Base-by-base conservation (phyloP, 2,113 vertebrate species). In the Dromas ardeola region DNA sequence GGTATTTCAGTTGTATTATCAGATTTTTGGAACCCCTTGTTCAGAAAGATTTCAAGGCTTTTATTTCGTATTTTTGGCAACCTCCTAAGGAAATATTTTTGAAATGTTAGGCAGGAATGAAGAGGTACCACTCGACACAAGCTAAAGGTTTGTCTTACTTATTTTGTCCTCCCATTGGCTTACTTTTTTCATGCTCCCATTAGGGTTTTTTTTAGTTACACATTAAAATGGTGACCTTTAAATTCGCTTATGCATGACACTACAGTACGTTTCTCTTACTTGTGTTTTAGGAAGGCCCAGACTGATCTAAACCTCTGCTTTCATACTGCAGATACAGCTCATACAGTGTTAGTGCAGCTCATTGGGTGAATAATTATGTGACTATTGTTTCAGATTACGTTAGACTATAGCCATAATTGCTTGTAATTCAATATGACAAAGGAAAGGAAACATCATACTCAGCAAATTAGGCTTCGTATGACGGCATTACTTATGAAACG, bases 391-490 rank as follows among this genome's bases (percentile, higher is more conserved):
- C 74, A 38, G 69, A 62, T 95, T 95, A 72, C 5, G 0, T 88
- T 93, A 91, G 15, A 53, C 61, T 82, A 74, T 85, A 87, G 76
- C 32, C 47, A 11, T 95, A 93, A 91, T 89, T 96, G 53, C 88
- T 80, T 80, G 55, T 95, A 97, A 96, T 92, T 94, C 88, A 95
- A 56, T 90, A 95, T 49, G 86, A 91, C 88, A 89, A 84, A 96
- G 83, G 91, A 91, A 94, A 89, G 66, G 78, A 95, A 92, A 82
- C 45, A 84, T 93, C 71, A 82, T 53, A 82, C 50, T 80, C 59
- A 72, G 84, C 67, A 85, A 91, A 91, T 96, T 49, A 95, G 63
- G 72, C 65, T 87, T 67, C 42, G 6, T 55, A 72, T 91, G 83
- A 92, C 0, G 15, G 34, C 74, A 91, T 62, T 82, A 43, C 77